phyloP scores from a whole-genome alignment of 2,113 vertebrate genomes.

The Otis tarda region DNA sequence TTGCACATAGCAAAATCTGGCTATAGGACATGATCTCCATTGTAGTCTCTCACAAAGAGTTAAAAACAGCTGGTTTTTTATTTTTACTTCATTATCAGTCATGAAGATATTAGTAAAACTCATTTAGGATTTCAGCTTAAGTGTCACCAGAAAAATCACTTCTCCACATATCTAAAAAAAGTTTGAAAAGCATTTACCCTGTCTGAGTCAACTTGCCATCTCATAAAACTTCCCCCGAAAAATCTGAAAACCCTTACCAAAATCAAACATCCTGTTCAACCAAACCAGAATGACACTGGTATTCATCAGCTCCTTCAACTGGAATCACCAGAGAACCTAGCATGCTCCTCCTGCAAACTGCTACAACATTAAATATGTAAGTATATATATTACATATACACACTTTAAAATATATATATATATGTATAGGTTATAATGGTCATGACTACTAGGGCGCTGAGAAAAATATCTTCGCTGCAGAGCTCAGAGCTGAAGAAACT shows the following conservation, averaged over 20 bases:
- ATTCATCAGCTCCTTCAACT: not conserved
- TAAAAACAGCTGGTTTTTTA: rapidly evolving
- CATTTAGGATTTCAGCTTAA: not conserved
- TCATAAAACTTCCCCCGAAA: not conserved
- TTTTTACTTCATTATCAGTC: not conserved
- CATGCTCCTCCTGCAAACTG: not conserved
- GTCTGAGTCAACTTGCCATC: not conserved
- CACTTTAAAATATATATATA: too few relatives aligned
- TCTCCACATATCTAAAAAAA: not conserved
- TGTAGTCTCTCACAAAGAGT: not conserved
- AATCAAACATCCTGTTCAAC: not conserved
- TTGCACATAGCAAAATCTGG: not conserved
- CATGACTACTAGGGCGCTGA: not conserved
- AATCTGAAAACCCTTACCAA: not conserved
- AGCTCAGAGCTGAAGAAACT: not conserved
- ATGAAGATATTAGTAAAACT: not conserved
- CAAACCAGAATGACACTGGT: not conserved
- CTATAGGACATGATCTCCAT: not conserved
- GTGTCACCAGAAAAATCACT: not conserved
- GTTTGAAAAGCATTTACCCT: not conserved
- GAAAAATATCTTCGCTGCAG: not conserved
- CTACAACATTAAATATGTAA: not conserved
- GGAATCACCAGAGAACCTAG: not conserved
- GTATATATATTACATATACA: too few relatives aligned
- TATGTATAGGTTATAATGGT: not conserved